Base-by-base conservation (phyloP, 2,888 invertebrate genomes). In the Syritta pipiens region DNA sequence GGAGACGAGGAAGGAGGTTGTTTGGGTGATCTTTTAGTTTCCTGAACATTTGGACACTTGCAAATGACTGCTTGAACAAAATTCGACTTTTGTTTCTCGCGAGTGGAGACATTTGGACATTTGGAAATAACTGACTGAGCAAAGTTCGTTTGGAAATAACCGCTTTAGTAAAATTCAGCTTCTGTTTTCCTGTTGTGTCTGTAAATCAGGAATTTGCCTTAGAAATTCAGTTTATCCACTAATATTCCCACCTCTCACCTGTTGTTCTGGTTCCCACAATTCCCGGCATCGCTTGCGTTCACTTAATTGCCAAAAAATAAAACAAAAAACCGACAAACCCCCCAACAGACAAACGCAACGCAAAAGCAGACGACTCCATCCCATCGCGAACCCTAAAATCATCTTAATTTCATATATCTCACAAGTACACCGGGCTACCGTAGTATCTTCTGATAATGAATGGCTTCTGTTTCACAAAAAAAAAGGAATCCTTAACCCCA, bases 391-490 rank as follows among this genome's bases (percentile, higher is more conserved):
- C 72, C 79, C 62, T 74, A 44, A 62, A 71, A 79, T 79, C 79
- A 74, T 68, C 79, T 79, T 79, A 79, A 79, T 79, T 79, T 79
- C 79, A 79, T 72, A 79, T 55, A 74, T 79, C 74, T 62, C 79
- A 37, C 65, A 67, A 62, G 37, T 62, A 35, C 51, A 74, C 20
- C 42, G 17, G 26, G 57, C 71, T 55, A 55, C 72, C 72, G 63
- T 72, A 20, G 42, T 55, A 68, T 72, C 79, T 60, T 42, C 44
- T 17, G 57, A 74, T 79, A 79, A 79, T 79, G 79, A 79, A 74
- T 68, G 67, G 79, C 79, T 79, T 74, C 79, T 79, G 74, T 40
- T 67, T 62, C 40, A 51, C 69, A 37, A 57, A 63, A 32, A n/a
- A 42, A 46, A 69, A 37, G 37, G 37, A 57, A 68, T 42, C 35